Evolutionary conservation across 2,888 invertebrate genomes (phyloP), one percentile per base, ranked within the genome.

Genomic region (Rhingia rostrata): DNA sequence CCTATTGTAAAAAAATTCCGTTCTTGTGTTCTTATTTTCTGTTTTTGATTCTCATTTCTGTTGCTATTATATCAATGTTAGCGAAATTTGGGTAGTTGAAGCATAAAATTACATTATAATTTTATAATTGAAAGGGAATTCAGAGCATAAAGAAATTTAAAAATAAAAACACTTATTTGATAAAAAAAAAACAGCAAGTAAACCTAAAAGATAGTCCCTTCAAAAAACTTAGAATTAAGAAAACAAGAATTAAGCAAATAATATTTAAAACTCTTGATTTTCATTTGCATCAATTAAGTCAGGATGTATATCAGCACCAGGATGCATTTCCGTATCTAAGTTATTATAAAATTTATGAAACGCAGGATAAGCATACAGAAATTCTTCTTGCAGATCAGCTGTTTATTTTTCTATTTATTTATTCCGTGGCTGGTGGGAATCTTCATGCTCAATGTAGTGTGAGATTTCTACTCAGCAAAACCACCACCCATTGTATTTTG

Each of bases 231-330:
- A 32, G 43, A 54, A 41, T 33, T 54, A 14, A 45, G 10, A 39
- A 14, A 37, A 37, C 3, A 35, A n/a, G n/a, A n/a, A n/a, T n/a
- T n/a, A n/a, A n/a, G n/a, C n/a, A n/a, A n/a, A n/a, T n/a, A n/a
- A n/a, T n/a, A n/a, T n/a, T n/a, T n/a, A n/a, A n/a, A n/a, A n/a
- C n/a, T n/a, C n/a, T n/a, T n/a, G n/a, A n/a, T n/a, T n/a, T n/a
- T 53, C 12, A 14, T 45, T 47, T 63, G 3, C 61, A 45, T 63
- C 53, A n/a, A 69, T 9, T 39, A 70, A 41, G 4, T 58, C 49
- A 47, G 70, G 70, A 51, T 70, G 70, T 60, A 51, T 70, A 39
- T 70, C 60, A 58, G 58, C 35, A 3, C 2, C 69, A 30, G 69
- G 30, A 41, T 51, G 39, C 39, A 53, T 66, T 49, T 70, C 70